These are phyloP conservation scores for Channa striata DNA, from an alignment of 2,797 vertebrate genomes.

Conservation along the genomic window DNA sequence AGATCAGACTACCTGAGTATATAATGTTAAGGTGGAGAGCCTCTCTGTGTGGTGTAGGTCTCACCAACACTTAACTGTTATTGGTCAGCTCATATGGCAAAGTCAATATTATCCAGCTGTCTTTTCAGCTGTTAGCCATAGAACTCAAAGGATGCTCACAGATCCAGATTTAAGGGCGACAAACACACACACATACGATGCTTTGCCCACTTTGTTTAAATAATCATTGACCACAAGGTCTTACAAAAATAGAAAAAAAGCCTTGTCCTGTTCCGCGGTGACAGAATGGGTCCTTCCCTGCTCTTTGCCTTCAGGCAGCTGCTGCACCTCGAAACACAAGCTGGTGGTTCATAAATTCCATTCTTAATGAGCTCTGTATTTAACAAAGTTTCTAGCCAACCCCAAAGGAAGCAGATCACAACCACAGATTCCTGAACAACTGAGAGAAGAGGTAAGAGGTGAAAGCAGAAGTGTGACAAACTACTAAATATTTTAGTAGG, in stretches of 20 bases:
- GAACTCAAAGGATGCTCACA: neutral
- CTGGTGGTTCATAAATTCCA: conserved; percentile 65
- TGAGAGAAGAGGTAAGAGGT: neutral
- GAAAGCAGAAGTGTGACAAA: neutral
- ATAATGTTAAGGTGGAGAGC: neutral
- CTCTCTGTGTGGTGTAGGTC: no score
- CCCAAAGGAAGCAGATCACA: conserved; percentile 64
- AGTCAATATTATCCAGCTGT: neutral
- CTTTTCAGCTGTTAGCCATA: neutral
- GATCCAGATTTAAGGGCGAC: neutral
- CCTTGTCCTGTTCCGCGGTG: conserved; percentile 2
- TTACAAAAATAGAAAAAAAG: conserved; percentile 11
- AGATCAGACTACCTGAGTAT: neutral
- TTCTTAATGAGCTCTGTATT: conserved; percentile 73
- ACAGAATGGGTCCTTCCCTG: conserved; percentile 31
- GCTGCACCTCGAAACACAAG: conserved; percentile 51
- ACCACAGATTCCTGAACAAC: conserved; percentile 40
- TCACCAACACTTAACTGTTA: neutral
- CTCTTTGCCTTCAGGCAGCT: conserved; percentile 48
- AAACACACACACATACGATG: neutral
- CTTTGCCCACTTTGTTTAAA: neutral
- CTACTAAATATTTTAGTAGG: neutral
- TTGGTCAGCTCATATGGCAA: neutral
- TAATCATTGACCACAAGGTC: conserved; percentile 8
- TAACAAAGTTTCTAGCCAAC: conserved; percentile 59